Conservation (phyloP, 2,888 invertebrate genomes). For the Lutraria lutraria region DNA sequence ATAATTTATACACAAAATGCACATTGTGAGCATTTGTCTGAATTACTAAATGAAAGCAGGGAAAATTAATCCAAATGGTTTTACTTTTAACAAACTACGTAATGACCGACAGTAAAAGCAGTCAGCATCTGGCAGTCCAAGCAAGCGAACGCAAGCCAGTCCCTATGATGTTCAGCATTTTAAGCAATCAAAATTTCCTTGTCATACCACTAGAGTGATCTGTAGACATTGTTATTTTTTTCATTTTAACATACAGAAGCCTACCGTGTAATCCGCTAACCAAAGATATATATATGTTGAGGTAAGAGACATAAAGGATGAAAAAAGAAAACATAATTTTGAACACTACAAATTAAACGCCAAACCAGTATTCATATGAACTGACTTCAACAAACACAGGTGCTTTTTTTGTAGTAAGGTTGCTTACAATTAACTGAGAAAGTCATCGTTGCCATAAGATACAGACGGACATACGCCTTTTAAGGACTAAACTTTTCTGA, state of each 20-base stretch:
- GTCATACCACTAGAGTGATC: neutral
- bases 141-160: neutral
- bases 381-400: constrained; percentile 13
- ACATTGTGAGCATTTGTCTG: neutral
- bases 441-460: no score
- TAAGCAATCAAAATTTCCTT: neutral
- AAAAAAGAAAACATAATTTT: neutral
- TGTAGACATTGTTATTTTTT: neutral
- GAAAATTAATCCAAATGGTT: neutral
- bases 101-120: neutral
- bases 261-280: neutral
- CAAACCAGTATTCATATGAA: constrained; percentile 11
- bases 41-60: neutral
- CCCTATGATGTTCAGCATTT: neutral
- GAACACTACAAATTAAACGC: constrained; percentile 2
- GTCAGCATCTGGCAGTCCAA: neutral
- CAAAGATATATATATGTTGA: no score
- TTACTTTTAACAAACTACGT: neutral
- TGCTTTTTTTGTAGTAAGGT: neutral
- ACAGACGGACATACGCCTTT: no score
- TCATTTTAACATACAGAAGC: neutral
- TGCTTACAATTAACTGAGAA: neutral
- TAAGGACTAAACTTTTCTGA: no score
- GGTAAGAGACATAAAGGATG: neutral
- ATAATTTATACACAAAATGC: neutral